Evolutionary conservation across 2,113 vertebrate genomes (phyloP).

Genomic region (Cyanistes caeruleus): DNA sequence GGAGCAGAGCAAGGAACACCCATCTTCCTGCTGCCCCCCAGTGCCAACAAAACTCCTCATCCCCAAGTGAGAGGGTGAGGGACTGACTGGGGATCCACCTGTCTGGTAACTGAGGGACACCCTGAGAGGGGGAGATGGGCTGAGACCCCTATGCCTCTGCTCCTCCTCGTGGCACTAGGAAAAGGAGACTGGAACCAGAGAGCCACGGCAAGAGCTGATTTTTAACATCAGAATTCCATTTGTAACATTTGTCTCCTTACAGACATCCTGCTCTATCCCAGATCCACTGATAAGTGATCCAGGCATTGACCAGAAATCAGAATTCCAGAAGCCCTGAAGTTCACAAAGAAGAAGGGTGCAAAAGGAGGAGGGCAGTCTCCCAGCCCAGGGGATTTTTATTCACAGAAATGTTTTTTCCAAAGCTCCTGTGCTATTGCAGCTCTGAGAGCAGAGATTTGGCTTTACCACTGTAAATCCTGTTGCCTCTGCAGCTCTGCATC

Average conservation of each 20-base stretch:
- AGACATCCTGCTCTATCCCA: neutral
- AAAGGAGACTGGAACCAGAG: neutral
- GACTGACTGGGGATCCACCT: neutral
- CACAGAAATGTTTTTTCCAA: neutral
- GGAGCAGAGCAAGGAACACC: neutral
- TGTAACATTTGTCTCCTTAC: neutral
- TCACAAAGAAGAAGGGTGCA: neutral
- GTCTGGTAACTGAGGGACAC: neutral
- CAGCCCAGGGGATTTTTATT: neutral
- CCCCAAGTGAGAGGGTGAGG: neutral
- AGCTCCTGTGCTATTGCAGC: neutral
- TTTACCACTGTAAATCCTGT: neutral
- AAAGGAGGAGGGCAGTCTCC: neutral
- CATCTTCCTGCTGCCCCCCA: neutral
- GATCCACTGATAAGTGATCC: neutral
- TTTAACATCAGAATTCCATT: neutral
- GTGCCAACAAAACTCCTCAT: neutral
- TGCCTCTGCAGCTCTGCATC: neutral
- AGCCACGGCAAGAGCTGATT: rapidly evolving
- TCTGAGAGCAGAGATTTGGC: neutral
- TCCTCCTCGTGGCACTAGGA: rapidly evolving
- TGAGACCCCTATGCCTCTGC: neutral
- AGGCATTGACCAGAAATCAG: rapidly evolving
- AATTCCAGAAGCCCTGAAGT: neutral
- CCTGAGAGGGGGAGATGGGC: neutral